phyloP scores from a whole-genome alignment of 2,888 invertebrate species.

The Pammene fasciana region DNA sequence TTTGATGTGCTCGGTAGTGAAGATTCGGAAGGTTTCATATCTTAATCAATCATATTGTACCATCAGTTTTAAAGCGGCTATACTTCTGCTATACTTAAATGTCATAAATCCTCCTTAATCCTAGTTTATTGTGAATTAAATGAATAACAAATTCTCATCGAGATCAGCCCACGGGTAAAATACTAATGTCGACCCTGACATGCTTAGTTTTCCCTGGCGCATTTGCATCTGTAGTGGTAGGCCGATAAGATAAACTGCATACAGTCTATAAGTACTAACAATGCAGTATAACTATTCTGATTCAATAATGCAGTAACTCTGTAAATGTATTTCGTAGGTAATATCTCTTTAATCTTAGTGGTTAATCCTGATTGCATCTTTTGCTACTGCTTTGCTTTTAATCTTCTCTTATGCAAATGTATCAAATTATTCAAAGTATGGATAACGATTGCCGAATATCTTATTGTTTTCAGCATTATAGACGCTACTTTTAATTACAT shows the following conservation, averaged over 20 bases:
- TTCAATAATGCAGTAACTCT: not conserved
- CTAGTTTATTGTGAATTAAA: not conserved
- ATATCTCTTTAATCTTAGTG: too few relatives aligned
- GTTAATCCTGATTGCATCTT: too few relatives aligned
- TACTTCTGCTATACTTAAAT: not conserved
- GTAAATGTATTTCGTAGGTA: too few relatives aligned
- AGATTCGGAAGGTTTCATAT: not conserved
- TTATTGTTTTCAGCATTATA: too few relatives aligned
- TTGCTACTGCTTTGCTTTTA: too few relatives aligned
- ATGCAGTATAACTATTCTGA: constrained; percentile 7
- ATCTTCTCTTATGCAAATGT: too few relatives aligned
- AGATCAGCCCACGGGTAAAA: constrained; percentile 1
- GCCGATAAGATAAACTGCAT: constrained; percentile 13
- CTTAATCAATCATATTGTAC: not conserved
- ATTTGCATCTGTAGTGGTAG: constrained; percentile 10
- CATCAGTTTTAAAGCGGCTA: not conserved
- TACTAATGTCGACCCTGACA: constrained; percentile 22
- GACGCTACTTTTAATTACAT: too few relatives aligned
- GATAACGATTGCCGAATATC: too few relatives aligned
- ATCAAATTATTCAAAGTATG: too few relatives aligned
- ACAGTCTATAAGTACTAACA: not conserved
- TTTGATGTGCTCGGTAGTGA: not conserved
- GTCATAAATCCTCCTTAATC: too few relatives aligned
- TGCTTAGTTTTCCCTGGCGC: constrained; percentile 17
- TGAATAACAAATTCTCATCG: not conserved